These are phyloP conservation scores for Nomada fabriciana DNA, from an alignment of 2,888 invertebrate genomes.

Conservation along the genomic window DNA sequence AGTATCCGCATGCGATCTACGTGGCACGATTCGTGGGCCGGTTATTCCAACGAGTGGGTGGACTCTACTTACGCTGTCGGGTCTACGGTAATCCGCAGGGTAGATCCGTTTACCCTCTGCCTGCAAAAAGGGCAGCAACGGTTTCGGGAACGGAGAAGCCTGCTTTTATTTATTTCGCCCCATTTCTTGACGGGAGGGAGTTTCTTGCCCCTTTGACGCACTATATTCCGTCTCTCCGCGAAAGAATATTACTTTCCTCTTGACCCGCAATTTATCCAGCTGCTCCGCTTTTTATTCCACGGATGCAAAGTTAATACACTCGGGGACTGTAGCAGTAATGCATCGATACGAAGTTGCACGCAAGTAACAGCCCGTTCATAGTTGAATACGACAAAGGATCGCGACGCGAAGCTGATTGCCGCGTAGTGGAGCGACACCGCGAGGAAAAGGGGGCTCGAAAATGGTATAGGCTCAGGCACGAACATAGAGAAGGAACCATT, in stretches of 20 bases:
- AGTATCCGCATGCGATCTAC: slow-evolving; percentile 6
- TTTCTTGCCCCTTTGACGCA: no score
- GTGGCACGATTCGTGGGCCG: not conserved
- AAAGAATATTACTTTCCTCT: no score
- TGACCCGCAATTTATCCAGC: no score
- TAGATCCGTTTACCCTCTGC: not conserved
- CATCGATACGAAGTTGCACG: no score
- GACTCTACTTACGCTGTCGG: not conserved
- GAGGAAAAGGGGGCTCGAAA: not conserved
- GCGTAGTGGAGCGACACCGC: not conserved
- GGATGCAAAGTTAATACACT: no score
- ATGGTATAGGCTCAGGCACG: no score
- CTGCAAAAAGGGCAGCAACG: not conserved
- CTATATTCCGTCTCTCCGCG: no score
- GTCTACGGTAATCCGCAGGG: not conserved
- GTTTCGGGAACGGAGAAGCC: not conserved
- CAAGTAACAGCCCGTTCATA: no score
- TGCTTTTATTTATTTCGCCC: not conserved
- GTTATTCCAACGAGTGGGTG: not conserved
- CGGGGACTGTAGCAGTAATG: no score
- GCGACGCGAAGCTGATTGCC: not conserved
- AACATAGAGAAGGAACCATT: slow-evolving; percentile 45
- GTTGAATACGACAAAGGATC: not conserved
- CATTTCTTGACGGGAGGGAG: not conserved
- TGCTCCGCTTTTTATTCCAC: no score